Conservation (phyloP, 2,888 invertebrate genomes). For the Anthophora plumipes region DNA sequence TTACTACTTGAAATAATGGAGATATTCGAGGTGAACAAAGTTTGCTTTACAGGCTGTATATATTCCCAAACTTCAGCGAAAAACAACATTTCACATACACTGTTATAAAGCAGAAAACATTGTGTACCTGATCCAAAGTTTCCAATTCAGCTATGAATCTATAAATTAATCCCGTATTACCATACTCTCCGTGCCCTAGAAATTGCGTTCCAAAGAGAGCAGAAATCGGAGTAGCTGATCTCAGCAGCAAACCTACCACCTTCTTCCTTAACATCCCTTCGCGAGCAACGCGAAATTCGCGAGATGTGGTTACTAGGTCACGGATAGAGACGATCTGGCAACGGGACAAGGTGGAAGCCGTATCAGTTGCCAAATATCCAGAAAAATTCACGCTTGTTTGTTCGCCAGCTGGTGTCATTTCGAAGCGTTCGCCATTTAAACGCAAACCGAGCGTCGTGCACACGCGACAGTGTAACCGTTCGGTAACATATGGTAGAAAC, state of each 20-base stretch:
- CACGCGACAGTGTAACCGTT: not conserved
- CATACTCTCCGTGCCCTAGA: not conserved
- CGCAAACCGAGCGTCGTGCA: not conserved
- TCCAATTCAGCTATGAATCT: not conserved
- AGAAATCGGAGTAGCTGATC: not conserved
- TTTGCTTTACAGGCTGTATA: too few species aligned
- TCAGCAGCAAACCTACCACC: not conserved
- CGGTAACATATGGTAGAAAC: conserved; percentile 24
- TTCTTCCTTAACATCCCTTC: not conserved
- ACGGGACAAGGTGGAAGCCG: not conserved
- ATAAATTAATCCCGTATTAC: not conserved
- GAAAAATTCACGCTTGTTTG: conserved; percentile 51
- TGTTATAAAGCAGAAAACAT: not conserved
- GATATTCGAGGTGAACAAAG: too few species aligned
- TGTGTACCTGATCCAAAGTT: not conserved
- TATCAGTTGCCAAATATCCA: conserved; percentile 42
- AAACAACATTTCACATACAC: not conserved
- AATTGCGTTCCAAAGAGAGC: not conserved
- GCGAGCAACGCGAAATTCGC: not conserved
- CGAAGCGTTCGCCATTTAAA: conserved; percentile 23
- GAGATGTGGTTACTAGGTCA: conserved; percentile 42
- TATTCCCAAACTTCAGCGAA: too few species aligned
- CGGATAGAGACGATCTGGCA: conserved; percentile 43
- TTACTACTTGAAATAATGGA: too few species aligned
- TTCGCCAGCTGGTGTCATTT: conserved; percentile 38